These are phyloP conservation scores for Drosophila greeni DNA, from an alignment of 2,888 invertebrate genomes.

Conservation along the genomic window DNA sequence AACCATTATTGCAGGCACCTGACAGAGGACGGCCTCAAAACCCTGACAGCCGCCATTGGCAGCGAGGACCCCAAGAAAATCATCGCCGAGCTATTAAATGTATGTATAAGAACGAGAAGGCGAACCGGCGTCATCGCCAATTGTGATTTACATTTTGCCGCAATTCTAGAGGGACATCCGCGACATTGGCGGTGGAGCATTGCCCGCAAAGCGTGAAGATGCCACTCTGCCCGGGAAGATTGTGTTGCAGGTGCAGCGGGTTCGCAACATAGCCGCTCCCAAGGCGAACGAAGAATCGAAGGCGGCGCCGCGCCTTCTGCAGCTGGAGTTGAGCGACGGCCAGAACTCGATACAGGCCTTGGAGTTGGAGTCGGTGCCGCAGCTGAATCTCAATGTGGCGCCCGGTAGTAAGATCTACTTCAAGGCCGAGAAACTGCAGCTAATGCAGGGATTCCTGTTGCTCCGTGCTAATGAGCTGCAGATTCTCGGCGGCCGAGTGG, in stretches of 20 bases:
- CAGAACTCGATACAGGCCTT: conserved; percentile 87
- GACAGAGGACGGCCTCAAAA: conserved; percentile 85
- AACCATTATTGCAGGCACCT: conserved; percentile 82
- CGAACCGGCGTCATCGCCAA: conserved; percentile 21
- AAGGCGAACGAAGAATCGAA: conserved; percentile 93
- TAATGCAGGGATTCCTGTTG: conserved; percentile 87
- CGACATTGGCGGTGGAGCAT: conserved; percentile 87
- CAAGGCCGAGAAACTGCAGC: conserved; percentile 80
- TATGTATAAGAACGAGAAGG: conserved; percentile 79
- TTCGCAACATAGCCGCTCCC: conserved; percentile 92
- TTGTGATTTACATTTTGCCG: neutral
- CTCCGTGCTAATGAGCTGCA: conserved; percentile 84
- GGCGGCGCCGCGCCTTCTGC: conserved; percentile 89
- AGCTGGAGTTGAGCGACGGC: conserved; percentile 91
- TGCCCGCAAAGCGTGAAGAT: conserved; percentile 83
- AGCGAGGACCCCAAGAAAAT: conserved; percentile 82
- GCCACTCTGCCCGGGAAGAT: conserved; percentile 80
- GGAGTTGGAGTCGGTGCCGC: conserved; percentile 86
- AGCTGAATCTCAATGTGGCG: conserved; percentile 89
- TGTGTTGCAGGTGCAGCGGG: conserved; percentile 92
- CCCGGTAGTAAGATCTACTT: conserved; percentile 91
- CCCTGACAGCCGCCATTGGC: conserved; percentile 80
- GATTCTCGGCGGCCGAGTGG: conserved; percentile 91
- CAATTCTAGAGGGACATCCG: conserved; percentile 82
- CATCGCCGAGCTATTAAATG: conserved; percentile 84